These are phyloP conservation scores for Panonychus citri DNA, from an alignment of 1,140 invertebrate genomes.

Conservation along the genomic window DNA sequence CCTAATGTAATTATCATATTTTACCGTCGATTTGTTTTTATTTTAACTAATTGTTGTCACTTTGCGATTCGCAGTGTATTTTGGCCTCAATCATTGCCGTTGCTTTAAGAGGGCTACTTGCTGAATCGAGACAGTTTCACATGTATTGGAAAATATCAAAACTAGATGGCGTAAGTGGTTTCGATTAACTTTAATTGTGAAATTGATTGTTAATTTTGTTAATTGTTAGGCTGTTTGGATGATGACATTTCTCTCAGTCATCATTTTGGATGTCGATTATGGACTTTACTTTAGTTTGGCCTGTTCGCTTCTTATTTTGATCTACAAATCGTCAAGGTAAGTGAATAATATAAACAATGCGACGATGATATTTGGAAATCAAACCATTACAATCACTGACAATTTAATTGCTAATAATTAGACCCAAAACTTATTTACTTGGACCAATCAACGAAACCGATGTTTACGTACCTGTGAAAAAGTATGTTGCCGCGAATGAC, in stretches of 20 bases:
- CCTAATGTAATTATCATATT: slow-evolving; percentile 18
- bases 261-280: slow-evolving; percentile 29
- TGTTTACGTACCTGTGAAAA: slow-evolving; percentile 43
- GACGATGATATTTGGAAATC: background rate
- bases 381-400: background rate
- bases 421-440: slow-evolving; percentile 23
- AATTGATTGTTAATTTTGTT: background rate
- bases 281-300: slow-evolving; percentile 28
- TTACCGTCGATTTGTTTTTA: no score
- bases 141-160: slow-evolving; percentile 23
- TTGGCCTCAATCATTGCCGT: slow-evolving; percentile 29
- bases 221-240: slow-evolving; percentile 27
- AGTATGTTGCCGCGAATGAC: slow-evolving; percentile 32
- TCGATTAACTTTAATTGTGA: background rate
- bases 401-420: slow-evolving; percentile 25
- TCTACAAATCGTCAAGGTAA: slow-evolving; percentile 3
- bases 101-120: slow-evolving; percentile 25
- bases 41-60: slow-evolving; percentile 1
- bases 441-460: slow-evolving; percentile 44
- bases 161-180: slow-evolving; percentile 23
- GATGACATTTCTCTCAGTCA: slow-evolving; percentile 26
- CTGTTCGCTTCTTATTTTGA: slow-evolving; percentile 26
- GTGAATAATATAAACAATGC: no score
- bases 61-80: slow-evolving; percentile 17
- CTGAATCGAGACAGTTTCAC: slow-evolving; percentile 23